A percentile compares a stretch with the other conserved stretches of the same genome.
phyloP scores from a whole-genome alignment of 2,797 vertebrate species.

The Steatocranus sp. region DNA sequence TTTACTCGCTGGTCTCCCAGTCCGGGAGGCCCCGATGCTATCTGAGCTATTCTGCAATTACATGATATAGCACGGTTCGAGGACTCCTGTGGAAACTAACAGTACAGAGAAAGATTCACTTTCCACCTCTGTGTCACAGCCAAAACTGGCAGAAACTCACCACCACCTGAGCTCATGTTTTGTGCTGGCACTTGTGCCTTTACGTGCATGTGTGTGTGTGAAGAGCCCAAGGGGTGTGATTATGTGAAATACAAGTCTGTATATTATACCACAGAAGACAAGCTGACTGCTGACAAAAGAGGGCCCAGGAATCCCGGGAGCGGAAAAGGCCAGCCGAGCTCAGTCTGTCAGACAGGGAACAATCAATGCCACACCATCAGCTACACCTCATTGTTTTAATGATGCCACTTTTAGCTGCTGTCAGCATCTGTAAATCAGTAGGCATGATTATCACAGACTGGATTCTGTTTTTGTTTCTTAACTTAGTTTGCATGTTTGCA shows the following conservation, averaged over 20 bases:
- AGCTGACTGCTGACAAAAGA: slow-evolving; percentile 34
- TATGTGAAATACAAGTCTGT: slow-evolving; percentile 57
- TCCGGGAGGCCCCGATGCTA: slow-evolving; percentile 26
- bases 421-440: slow-evolving; percentile 8
- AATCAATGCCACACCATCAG: background rate
- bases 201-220: background rate
- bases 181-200: background rate
- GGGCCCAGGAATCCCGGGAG: background rate
- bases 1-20: slow-evolving; percentile 6
- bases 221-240: slow-evolving; percentile 21
- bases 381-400: slow-evolving; percentile 2
- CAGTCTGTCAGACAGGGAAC: background rate
- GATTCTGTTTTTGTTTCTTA: background rate
- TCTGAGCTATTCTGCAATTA: slow-evolving; percentile 60
- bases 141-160: slow-evolving; percentile 9
- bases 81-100: slow-evolving; percentile 57
- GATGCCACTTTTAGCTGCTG: slow-evolving; percentile 8
- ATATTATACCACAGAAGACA: slow-evolving; percentile 40
- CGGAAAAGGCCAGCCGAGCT: background rate
- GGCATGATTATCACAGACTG: background rate
- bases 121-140: slow-evolving; percentile 44
- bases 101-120: slow-evolving; percentile 57
- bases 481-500: background rate
- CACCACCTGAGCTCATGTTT: slow-evolving; percentile 18
- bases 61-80: slow-evolving; percentile 55